Conservation (phyloP, 92 coral and sea anemone species). For the Epizoanthus scotinus region DNA sequence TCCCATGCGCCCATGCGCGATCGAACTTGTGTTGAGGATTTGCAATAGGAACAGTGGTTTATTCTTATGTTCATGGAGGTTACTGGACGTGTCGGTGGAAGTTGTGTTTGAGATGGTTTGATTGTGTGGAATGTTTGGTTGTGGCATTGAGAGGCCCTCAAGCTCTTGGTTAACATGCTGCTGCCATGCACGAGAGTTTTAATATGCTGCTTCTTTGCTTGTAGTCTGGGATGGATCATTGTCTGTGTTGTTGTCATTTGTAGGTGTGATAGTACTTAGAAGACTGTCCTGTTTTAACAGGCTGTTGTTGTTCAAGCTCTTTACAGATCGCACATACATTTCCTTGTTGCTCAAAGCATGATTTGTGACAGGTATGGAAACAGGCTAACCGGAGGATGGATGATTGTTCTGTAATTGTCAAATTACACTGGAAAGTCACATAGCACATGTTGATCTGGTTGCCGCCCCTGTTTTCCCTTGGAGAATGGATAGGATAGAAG, state of each 20-base stretch:
- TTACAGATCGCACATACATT: conserved; percentile 47
- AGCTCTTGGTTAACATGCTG: conserved; percentile 5
- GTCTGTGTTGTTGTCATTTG: conserved; percentile 1
- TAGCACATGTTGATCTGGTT: conserved; percentile 44
- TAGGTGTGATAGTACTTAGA: neutral
- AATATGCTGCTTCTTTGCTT: conserved; percentile 26
- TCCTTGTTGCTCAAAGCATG: conserved; percentile 38
- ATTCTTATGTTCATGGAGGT: neutral
- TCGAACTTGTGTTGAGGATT: neutral
- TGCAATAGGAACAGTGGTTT: conserved; percentile 41
- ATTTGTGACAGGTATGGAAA: conserved; percentile 46
- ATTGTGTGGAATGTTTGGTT: conserved; percentile 43
- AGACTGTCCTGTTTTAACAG: conserved; percentile 27
- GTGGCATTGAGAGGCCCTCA: conserved; percentile 26
- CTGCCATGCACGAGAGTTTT: conserved; percentile 44
- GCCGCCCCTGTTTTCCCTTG: conserved; percentile 39
- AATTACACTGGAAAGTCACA: conserved; percentile 51
- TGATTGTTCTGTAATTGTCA: neutral
- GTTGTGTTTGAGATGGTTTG: conserved; percentile 1
- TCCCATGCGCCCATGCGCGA: conserved; percentile 21
- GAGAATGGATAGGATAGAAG: conserved; percentile 49
- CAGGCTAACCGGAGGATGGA: conserved; percentile 43
- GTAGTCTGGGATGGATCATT: neutral
- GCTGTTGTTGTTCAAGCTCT: conserved; percentile 42
- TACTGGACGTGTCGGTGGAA: neutral